Evolutionary conservation across 1,140 invertebrate species (phyloP).

Genomic region (Kradibia gibbosae): DNA sequence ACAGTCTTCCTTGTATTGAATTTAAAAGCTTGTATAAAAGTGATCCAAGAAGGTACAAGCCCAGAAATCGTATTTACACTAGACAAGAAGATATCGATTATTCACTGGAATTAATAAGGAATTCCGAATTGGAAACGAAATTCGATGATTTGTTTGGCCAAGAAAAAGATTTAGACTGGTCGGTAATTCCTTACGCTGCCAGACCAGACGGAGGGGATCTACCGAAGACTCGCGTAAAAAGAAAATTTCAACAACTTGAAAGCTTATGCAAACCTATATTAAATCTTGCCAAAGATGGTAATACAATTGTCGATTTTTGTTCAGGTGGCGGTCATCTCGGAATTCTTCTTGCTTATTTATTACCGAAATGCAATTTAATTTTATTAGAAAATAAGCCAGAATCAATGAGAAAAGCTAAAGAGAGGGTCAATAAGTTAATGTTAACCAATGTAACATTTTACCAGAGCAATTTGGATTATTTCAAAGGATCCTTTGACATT

Average conservation of each 20-base stretch:
- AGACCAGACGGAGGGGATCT: slow-evolving; percentile 85
- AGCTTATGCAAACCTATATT: slow-evolving; percentile 88
- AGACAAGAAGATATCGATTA: slow-evolving; percentile 82
- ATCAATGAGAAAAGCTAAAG: slow-evolving; percentile 83
- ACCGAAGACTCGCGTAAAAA: slow-evolving; percentile 79
- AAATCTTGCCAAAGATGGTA: slow-evolving; percentile 75
- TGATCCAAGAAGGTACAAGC: slow-evolving; percentile 84
- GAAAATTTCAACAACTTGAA: slow-evolving; percentile 92
- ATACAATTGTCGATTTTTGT: slow-evolving; percentile 93
- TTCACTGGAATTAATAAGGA: slow-evolving; percentile 73
- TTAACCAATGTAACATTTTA: slow-evolving; percentile 86
- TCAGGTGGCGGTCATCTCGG: slow-evolving; percentile 94
- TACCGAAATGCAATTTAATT: slow-evolving; percentile 84
- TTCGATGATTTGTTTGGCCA: slow-evolving; percentile 67
- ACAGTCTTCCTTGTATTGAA: slow-evolving; percentile 58
- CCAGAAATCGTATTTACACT: slow-evolving; percentile 81
- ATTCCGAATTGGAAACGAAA: slow-evolving; percentile 64
- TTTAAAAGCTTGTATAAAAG: slow-evolving; percentile 84
- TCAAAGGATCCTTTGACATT: slow-evolving; percentile 83
- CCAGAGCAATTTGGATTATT: slow-evolving; percentile 92
- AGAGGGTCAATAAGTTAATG: slow-evolving; percentile 79
- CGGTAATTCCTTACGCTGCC: slow-evolving; percentile 78
- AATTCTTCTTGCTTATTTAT: slow-evolving; percentile 85
- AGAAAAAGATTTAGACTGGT: slow-evolving; percentile 76
- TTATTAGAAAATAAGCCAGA: slow-evolving; percentile 95